Base-by-base conservation (phyloP, 2,888 invertebrate genomes). In the Pterostichus madidus region DNA sequence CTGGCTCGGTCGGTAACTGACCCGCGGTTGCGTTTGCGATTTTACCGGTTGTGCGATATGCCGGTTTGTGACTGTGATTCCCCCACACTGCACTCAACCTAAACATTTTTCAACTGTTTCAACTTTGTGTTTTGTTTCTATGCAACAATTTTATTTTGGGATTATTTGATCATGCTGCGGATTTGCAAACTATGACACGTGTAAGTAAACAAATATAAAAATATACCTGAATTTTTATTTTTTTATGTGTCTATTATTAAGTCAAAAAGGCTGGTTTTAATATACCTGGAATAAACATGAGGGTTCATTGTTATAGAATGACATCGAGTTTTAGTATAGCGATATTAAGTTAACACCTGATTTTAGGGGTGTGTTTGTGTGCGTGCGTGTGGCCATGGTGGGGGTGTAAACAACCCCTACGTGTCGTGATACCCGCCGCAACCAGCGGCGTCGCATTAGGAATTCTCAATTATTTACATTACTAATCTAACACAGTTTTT, bases 291-390 rank as follows among this genome's bases (percentile, higher is more conserved):
- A 75, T 49, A 75, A 75, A 52, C 52, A 53, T 44, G n/a, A 75
- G 32, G 13, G 32, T 49, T 52, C 52, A 75, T 75, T 75, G 75
- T 64, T 75, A 49, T 73, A 52, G 52, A 49, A 52, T 49, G 49
- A 52, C 75, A 64, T 75, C 31, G 49, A 31, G 75, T 75, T 75
- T 52, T 52, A 31, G n/a, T 56, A 46, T 78, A 78, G 39, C 35
- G 17, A 59, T 61, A 78, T 78, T 68, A 56, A 71, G 53, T 80
- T 80, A 80, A 80, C 80, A 80, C 80, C 80, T 80, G 80, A 80
- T 80, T 80, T 80, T n/a, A 75, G 75, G 71, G 80, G 80, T 56
- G 71, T 80, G 80, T 78, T 56, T 61, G 44, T 78, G 31, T 32
- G 59, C 17, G 39, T 10, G 78, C 32, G 32, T n/a, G 76, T 53